Base-by-base conservation (phyloP, 2,113 vertebrate species). In the Phylloscopus trochilus region DNA sequence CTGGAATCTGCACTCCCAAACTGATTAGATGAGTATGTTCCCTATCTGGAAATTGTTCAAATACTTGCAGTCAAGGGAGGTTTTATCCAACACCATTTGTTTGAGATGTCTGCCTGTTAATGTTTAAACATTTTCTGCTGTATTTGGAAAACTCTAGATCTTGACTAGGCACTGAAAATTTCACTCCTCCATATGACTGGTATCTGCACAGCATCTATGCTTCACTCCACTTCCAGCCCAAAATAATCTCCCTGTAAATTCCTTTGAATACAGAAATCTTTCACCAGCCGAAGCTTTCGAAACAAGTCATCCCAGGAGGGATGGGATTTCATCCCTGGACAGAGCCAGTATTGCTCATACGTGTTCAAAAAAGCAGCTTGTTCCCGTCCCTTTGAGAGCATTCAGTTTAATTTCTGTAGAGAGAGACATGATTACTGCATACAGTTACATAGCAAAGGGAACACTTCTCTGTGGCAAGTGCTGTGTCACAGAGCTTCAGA, bases 71-170 rank as follows among this genome's bases (percentile, higher is more conserved):
- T 69, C 64, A 33, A 5, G 37, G 31, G 47, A 90, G 73, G 26
- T 43, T 95, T 89, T 80, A 62, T 67, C 76, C 59, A 69, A 17
- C 39, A 69, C 53, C n/a, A 59, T 86, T 95, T 93, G 73, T 93
- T 93, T 93, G 80, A 56, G 44, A n/a, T 86, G 49, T 84, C 83
- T 83, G 47, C 13, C 51, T 93, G 59, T 76, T 93, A 79, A 58
- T 43, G 27, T 88, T 93, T 70, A 51, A 92, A 81, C 27, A 37
- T 47, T 85, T 86, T 78, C 55, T 88, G 51, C 55, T 83, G 10
- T 86, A 52, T 90, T 80, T 73, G 58, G 43, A 88, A 87, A 88
- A 76, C 66, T 81, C 12, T 47, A 22, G 35, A 52, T 77, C 81
- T 93, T 86, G 88, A 58, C 67, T 60, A 83, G 75, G 41, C 52